Evolutionary conservation across 2,113 vertebrate genomes (phyloP), one percentile per base, ranked within the genome.

Genomic region (Microcebus murinus): DNA sequence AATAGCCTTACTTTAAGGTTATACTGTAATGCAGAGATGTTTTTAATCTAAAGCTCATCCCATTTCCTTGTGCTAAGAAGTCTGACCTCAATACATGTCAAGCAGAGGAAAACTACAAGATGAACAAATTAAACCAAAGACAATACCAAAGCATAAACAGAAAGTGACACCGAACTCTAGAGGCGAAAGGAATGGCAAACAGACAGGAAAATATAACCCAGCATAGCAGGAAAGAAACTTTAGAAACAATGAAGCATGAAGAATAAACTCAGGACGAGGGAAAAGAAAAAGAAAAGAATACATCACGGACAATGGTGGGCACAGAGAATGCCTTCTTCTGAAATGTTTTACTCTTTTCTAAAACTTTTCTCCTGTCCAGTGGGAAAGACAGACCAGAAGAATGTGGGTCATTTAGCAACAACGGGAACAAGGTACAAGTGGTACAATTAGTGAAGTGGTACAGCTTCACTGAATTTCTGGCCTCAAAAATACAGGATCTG

Each of bases 21-120:
- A 48, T 48, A 48, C 45, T 48, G 45, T 48, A 48, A 11, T 11
- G 45, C 42, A 39, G 79, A 94, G 79, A 94, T 91, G 91, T 74
- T 90, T 96, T 94, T 92, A 90, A 96, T 96, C 96, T 96, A 92
- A 90, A 95, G 86, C 95, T 91, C 86, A 95, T 84, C 77, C 42
- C 34, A 39, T 88, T 95, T 97, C 85, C 79, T 89, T 90, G 42
- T 52, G 34, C 95, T 93, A 93, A 80, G 96, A 96, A 96, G 96
- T 96, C 63, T 93, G 95, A 98, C 90, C 86, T 83, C 94, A 97
- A 94, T 86, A 94, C 73, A 93, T 68, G 88, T 91, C 87, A 91
- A 95, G 61, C 85, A 83, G 90, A 87, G 70, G 8, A 48, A 45
- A 91, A 61, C 74, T 4, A 79, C 84, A 97, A 97, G 57, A 97